These are phyloP conservation scores for Neodiprion pinetum DNA, from an alignment of 1,140 invertebrate species.

Conservation along the genomic window DNA sequence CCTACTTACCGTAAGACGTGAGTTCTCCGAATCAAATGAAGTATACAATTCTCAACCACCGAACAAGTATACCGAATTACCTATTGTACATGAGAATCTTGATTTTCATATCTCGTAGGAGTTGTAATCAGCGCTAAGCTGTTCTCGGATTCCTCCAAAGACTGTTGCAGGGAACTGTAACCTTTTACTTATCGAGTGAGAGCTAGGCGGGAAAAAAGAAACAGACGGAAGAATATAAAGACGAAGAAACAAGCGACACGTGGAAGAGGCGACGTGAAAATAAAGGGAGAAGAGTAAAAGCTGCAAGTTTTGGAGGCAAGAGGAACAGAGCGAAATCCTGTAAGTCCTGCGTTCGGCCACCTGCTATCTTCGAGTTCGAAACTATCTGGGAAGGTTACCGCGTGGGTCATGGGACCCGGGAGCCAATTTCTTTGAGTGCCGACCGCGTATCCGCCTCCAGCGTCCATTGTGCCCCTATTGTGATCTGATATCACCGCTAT, in stretches of 20 bases:
- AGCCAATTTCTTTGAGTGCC: conserved; percentile 58
- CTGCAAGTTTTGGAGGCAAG: conserved; percentile 26
- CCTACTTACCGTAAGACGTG: no score
- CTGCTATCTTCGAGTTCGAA: conserved; percentile 38
- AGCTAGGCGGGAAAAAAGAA: conserved; percentile 23
- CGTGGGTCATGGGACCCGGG: conserved; percentile 45
- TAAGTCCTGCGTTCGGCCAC: conserved; percentile 3
- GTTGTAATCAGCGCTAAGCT: no score
- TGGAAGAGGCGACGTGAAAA: background rate
- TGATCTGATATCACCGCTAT: conserved; percentile 51
- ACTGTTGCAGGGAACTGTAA: background rate
- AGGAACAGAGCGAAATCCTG: conserved; percentile 1
- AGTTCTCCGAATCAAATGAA: no score
- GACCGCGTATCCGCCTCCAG: conserved; percentile 36
- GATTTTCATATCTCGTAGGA: no score
- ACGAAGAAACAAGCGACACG: conserved; percentile 2
- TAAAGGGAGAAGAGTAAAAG: conserved; percentile 5
- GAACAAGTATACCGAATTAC: no score
- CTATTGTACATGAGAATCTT: no score
- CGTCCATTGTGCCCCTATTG: conserved; percentile 49
- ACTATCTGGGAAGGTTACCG: conserved; percentile 39
- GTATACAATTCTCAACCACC: no score
- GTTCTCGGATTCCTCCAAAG: background rate
- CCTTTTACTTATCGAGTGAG: conserved; percentile 2
- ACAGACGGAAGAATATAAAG: conserved; percentile 19